Base-by-base conservation (phyloP, 37 sponge, comb jelly and placozoan genomes). In the Eunapius fragilis region DNA sequence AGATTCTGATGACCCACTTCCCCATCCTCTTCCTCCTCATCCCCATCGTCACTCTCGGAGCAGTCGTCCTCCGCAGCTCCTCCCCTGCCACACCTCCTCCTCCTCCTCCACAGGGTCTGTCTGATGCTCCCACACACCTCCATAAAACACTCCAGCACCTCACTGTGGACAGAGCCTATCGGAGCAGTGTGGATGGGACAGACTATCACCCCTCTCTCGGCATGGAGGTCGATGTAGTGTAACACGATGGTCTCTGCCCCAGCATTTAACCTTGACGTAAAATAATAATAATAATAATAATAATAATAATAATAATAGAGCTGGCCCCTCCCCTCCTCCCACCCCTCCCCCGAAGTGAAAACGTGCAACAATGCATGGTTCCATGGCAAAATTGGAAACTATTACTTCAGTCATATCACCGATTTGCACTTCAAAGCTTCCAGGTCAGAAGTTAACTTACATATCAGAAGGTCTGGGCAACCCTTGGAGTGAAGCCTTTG, bases 241-340 rank as follows among this genome's bases (percentile, higher is more conserved):
- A 92, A 31, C 67, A 92, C 74, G 14, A 84, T 41, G 38, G 87
- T 88, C 22, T 87, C 88, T 35, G 49, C 25, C 6, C 92, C 92
- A 27, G 92, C 32, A 19, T 88, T 92, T 25, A 92, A 70, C 87
- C 92, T 92, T 73, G 25, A 28, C 24, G 33, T 34, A 74, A 24
- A 74, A 10, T 70, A 27, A 22, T 79, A 34, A 33, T 7, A 30
- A 27, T 22, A 80, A 32, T 6, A 33, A 23, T 26, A 31, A 75
- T 11, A 32, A 75, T 32, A 25, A 70, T n/a, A n/a, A n/a, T n/a
- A n/a, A n/a, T n/a, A n/a, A n/a, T n/a, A n/a, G n/a, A n/a, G n/a
- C n/a, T n/a, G n/a, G n/a, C n/a, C n/a, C n/a, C n/a, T n/a, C n/a
- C n/a, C n/a, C n/a, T n/a, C n/a, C n/a, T n/a, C n/a, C n/a, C n/a